Conservation (phyloP, 2,113 vertebrate species). For the Machaerirhynchus nigripectus region DNA sequence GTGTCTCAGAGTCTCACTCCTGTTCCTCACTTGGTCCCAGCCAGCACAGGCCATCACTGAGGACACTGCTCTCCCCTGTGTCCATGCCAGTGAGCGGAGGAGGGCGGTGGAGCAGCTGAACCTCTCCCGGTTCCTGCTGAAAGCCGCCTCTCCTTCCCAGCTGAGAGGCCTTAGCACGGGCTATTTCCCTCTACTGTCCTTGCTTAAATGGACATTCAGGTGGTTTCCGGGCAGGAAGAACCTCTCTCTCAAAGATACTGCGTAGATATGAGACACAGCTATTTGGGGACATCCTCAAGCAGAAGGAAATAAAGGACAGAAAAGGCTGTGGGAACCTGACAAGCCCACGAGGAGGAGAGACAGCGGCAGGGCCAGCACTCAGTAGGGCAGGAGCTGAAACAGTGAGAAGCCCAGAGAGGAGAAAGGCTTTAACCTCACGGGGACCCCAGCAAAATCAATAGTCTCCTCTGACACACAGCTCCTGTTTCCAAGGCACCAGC, state of each 20-base stretch:
- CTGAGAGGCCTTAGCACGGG: background rate
- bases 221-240: background rate
- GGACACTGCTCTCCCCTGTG: background rate
- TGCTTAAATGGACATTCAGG: background rate
- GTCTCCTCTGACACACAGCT: background rate
- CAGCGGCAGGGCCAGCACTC: background rate
- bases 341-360: background rate
- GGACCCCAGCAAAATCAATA: background rate
- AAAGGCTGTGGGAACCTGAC: background rate
- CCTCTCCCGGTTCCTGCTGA: background rate
- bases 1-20: background rate
- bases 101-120: accelerated
- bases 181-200: background rate
- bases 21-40: accelerated
- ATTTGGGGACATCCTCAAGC: background rate
- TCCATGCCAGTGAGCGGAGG: accelerated
- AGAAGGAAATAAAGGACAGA: background rate
- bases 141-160: background rate
- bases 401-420: background rate
- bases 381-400: background rate
- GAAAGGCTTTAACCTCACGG: background rate
- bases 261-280: background rate
- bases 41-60: background rate
- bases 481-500: background rate
- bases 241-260: background rate